Base-by-base conservation (phyloP, 92 coral and sea anemone genomes). In the Chrysogorgia sp. region DNA sequence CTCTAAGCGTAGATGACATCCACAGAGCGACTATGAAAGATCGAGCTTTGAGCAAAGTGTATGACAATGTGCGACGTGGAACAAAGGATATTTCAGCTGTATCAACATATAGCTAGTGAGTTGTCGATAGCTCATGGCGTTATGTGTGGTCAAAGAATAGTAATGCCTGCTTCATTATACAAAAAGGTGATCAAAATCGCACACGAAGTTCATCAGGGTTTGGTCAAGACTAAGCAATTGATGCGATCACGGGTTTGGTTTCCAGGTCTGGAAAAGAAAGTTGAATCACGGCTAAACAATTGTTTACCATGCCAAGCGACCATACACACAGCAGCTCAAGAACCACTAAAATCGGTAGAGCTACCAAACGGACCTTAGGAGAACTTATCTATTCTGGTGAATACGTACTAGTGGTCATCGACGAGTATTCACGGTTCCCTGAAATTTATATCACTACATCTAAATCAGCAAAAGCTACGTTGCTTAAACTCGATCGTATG, bases 301-400 rank as follows among this genome's bases (percentile, higher is more conserved):
- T 67, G 75, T 40, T 37, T 67, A 32, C 56, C 75, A 28, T 67
- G 75, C 48, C 75, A 67, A 67, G 75, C 75, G 26, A 67, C 75
- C 12, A 56, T 67, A 45, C 34, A 67, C 40, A 67, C 30, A 48
- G 56, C 75, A 67, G 34, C 75, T 3, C 75, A 67, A 67, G 75
- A 67, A 40, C 75, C 75, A 21, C 56, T 67, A 14, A 40, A 67
- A 8, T 67, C 55, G 10, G 40, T 56, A 28, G 28, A 14, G 29
- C 75, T 67, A 14, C 75, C 75, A 1, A 45, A 67, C 57, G 75
- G 75, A 32, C 75, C 75, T 1, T 67, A 56, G 75, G 75, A 67
- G 58, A 34, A 26, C 48, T 24, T 67, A 28, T 20, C 75, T 67
- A 45, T n/a, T n/a, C n/a, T n/a, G n/a, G n/a, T n/a, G n/a, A n/a